Percentiles rank a stretch among this genome's conserved stretches.
phyloP scores from a whole-genome alignment of 2,888 invertebrate species.

The Resseliella maxima region DNA sequence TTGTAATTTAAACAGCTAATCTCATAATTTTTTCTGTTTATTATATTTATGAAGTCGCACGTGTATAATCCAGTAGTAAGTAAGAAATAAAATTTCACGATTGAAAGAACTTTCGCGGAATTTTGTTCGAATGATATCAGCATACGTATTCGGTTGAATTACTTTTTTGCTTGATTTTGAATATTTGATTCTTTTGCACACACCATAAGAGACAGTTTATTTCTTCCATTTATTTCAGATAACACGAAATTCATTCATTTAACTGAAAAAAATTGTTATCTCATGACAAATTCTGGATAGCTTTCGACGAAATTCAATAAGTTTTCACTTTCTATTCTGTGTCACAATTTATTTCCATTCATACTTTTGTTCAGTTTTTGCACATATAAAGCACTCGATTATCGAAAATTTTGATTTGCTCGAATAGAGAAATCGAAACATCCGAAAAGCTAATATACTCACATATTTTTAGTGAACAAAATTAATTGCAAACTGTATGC shows the following conservation, averaged over 20 bases:
- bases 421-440: neutral
- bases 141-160: neutral
- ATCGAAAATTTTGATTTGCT: neutral
- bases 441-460: too few species aligned
- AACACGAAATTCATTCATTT: neutral
- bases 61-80: slow-evolving; percentile 8
- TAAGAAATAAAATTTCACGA: neutral
- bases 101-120: neutral
- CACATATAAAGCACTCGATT: neutral
- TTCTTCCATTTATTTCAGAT: neutral
- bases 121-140: neutral
- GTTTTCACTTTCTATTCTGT: neutral
- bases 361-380: neutral
- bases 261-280: neutral
- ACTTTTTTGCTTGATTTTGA: neutral
- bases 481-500: neutral
- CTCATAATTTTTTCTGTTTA: neutral
- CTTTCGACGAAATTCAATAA: neutral
- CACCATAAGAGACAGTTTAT: neutral
- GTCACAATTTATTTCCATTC: slow-evolving; percentile 21
- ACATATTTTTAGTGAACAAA: too few species aligned
- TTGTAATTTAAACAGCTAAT: slow-evolving; percentile 13
- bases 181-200: neutral
- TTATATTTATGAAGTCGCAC: neutral
- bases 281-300: neutral